Evolutionary conservation across 2,888 invertebrate species (phyloP).

Genomic region (Metacarcinus magister): DNA sequence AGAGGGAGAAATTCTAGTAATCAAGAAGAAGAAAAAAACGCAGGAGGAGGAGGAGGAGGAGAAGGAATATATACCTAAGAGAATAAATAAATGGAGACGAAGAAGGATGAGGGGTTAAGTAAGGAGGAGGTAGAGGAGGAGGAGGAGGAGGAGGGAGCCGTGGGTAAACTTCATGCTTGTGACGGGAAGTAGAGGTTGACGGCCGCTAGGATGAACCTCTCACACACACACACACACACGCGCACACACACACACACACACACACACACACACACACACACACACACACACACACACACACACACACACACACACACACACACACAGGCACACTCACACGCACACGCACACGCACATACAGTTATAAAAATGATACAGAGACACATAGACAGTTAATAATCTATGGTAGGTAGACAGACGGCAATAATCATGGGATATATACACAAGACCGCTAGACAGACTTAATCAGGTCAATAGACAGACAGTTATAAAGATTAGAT

Average conservation of each 20-base stretch:
- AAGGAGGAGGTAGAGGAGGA: not conserved
- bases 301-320: not conserved
- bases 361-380: not conserved
- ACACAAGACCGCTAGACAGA: too few relatives aligned
- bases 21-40: not conserved
- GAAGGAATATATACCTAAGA: not conserved
- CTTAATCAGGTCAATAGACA: too few relatives aligned
- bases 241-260: not conserved
- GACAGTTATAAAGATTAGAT: not conserved
- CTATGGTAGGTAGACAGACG: too few relatives aligned
- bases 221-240: constrained; percentile 14
- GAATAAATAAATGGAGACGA: too few relatives aligned
- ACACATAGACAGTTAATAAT: too few relatives aligned
- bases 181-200: constrained; percentile 11
- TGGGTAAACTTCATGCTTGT: not conserved
- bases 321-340: not conserved
- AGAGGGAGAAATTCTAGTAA: not conserved
- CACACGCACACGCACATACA: not conserved
- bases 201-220: not conserved
- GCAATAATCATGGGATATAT: too few relatives aligned
- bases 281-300: not conserved
- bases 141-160: not conserved
- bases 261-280: too few relatives aligned
- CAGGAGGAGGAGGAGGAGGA: not conserved
- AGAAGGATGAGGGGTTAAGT: not conserved